Percentiles rank a stretch among this genome's conserved stretches.
Conservation (phyloP, 23 tunicate genomes). For the Clavelina lepadiformis region DNA sequence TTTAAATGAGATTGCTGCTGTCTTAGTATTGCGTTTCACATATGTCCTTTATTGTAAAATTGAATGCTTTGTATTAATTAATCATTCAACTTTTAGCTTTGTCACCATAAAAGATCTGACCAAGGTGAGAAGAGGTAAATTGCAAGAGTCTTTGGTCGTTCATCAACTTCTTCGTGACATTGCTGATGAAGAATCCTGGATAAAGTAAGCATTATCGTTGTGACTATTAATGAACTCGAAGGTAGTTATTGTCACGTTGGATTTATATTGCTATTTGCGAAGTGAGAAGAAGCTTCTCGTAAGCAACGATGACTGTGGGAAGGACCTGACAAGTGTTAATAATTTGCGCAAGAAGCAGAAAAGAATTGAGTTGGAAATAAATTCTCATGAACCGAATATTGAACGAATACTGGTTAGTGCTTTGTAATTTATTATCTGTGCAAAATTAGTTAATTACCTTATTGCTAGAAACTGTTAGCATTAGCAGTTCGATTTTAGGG, state of each 20-base stretch:
- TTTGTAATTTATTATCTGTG: too few relatives aligned
- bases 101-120: constrained; percentile 42
- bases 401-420: constrained; percentile 69
- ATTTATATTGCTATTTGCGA: too few relatives aligned
- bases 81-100: constrained; percentile 72
- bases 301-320: constrained; percentile 72
- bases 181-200: constrained; percentile 91
- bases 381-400: constrained; percentile 52
- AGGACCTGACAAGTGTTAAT: constrained; percentile 55
- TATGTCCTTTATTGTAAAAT: background rate
- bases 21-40: too few relatives aligned
- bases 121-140: constrained; percentile 28
- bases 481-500: too few relatives aligned
- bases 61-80: background rate
- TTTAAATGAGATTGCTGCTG: too few relatives aligned
- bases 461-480: too few relatives aligned
- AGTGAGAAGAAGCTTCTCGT: constrained; percentile 84
- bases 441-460: too few relatives aligned
- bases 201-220: constrained; percentile 34
- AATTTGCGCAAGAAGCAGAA: constrained; percentile 75
- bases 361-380: constrained; percentile 68
- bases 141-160: constrained; percentile 56
- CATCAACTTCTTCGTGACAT: constrained; percentile 71
- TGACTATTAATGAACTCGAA: background rate
- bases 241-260: too few relatives aligned